Evolutionary conservation across 2,888 invertebrate species (phyloP), one percentile per base, ranked within the genome.

Genomic region (Spatulosminthurus flaviceps): DNA sequence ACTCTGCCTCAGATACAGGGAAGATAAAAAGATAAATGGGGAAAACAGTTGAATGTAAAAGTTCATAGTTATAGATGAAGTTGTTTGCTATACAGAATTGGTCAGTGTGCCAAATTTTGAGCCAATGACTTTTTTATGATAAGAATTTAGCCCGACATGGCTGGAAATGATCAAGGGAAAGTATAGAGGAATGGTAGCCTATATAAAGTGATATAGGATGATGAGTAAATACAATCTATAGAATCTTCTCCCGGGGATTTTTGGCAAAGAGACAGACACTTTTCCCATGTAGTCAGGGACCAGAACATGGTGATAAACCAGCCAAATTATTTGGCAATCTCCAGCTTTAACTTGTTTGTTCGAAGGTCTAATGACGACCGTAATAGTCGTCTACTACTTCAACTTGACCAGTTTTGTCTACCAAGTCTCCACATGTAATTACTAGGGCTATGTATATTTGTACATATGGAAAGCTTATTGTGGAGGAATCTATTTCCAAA

Each of bases 301-400:
- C 19, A 51, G 51, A 51, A 51, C 51, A 51, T 19, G 51, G 19
- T 19, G 9, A 16, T 51, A 51, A 51, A 67, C 22, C 28, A 70
- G 70, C 70, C 70, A 70, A 70, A 70, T 70, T 70, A 70, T 70
- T 70, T 70, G 70, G 70, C 70, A 70, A 70, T 70, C 70, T 70
- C 34, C n/a, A 51, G 51, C 51, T 13, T 51, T 19, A 51, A 51
- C 51, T 51, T 51, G 51, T 51, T 51, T 51, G 51, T 51, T 51
- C 16, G 19, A 51, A 13, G 51, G n/a, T 51, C 51, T 51, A 51
- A 51, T 51, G 51, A 51, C 51, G 19, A 51, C n/a, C 51, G 9
- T 51, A 51, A 51, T 51, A 19, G 51, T n/a, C 16, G n/a, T 51
- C 51, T 19, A n/a, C 1, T 51, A 2, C 4, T 51, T 2, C n/a